These are phyloP conservation scores for Bujurquina vittata DNA, from an alignment of 2,113 vertebrate genomes.

Conservation along the genomic window DNA sequence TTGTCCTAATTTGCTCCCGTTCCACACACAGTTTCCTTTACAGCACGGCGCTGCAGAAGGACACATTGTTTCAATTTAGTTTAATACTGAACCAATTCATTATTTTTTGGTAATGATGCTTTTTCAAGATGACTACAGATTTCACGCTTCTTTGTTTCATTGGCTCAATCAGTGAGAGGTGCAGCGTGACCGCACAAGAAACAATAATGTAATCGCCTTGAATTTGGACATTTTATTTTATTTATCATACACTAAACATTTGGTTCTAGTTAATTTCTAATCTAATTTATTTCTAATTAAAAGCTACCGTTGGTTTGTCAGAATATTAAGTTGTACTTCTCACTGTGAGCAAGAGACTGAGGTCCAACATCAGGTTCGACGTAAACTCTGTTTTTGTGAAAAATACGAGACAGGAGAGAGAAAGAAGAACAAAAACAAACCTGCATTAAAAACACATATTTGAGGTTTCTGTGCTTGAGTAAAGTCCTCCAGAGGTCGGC, in stretches of 20 bases:
- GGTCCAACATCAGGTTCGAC: not conserved
- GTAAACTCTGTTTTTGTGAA: no score
- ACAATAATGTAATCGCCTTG: not conserved
- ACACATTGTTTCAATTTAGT: no score
- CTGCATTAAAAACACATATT: constrained; percentile 6
- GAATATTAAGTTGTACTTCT: no score
- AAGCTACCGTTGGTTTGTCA: not conserved
- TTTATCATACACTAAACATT: not conserved
- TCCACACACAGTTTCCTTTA: not conserved
- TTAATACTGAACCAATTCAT: no score
- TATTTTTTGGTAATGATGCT: no score
- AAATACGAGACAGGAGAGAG: not conserved
- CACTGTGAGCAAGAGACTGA: no score
- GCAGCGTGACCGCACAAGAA: not conserved
- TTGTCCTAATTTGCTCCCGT: not conserved
- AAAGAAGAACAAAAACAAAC: not conserved
- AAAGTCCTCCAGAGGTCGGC: not conserved
- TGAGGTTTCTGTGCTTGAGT: not conserved
- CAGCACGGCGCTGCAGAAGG: no score
- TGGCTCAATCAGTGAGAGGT: not conserved
- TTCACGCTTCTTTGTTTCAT: not conserved
- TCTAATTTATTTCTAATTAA: no score
- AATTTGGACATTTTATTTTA: not conserved
- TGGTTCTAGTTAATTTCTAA: not conserved
- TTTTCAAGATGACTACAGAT: no score